Evolutionary conservation across 2,797 vertebrate genomes (phyloP).

Genomic region (Myripristis jacobus): DNA sequence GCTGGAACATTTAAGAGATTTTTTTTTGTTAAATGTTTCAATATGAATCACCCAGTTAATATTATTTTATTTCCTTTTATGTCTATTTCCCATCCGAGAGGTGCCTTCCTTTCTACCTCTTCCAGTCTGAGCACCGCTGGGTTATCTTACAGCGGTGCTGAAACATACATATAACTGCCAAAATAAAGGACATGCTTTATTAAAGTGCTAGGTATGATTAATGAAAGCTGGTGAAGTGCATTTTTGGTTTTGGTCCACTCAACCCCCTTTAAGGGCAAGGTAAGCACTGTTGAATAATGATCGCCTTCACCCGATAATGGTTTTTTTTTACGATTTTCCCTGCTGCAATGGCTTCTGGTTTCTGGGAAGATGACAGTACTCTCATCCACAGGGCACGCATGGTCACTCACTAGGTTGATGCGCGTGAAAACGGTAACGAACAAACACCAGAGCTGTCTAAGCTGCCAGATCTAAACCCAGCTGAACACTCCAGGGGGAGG

Average conservation of each 20-base stretch:
- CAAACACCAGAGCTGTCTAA: constrained; percentile 71
- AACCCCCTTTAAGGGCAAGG: constrained; percentile 17
- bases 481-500: constrained; percentile 38
- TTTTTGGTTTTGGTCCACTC: constrained; percentile 34
- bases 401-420: constrained; percentile 61
- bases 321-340: constrained; percentile 27
- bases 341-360: constrained; percentile 36
- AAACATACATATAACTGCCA: constrained; percentile 48
- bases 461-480: constrained; percentile 55
- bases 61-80: constrained; percentile 36
- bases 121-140: constrained; percentile 9
- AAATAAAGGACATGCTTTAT: constrained; percentile 53
- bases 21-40: constrained; percentile 49
- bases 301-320: constrained; percentile 36
- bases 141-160: constrained; percentile 49
- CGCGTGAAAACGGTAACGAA: constrained; percentile 66
- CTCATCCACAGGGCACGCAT: constrained; percentile 29
- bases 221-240: constrained; percentile 39
- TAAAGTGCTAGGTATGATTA: constrained; percentile 55
- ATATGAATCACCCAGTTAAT: constrained; percentile 57
- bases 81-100: constrained; percentile 27
- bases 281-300: constrained; percentile 42
- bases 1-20: constrained; percentile 24
- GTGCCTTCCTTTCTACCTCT: constrained; percentile 20
- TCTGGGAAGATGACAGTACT: constrained; percentile 44